Conservation (phyloP, 2,113 vertebrate species). For the Cyanoderma ruficeps region DNA sequence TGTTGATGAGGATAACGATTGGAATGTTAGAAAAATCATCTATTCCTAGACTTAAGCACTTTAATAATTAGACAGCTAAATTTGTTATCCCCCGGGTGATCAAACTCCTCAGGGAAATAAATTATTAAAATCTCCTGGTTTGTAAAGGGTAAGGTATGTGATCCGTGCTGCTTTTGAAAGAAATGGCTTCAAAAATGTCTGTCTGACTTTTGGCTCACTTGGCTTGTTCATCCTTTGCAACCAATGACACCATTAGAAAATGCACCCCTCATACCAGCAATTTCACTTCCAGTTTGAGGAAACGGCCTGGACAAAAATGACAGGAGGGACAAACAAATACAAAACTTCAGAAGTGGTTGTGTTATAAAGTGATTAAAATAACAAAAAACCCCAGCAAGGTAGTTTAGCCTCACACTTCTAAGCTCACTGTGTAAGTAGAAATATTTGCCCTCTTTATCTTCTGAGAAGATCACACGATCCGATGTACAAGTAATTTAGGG, state of each 20-base stretch:
- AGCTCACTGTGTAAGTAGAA: accelerated
- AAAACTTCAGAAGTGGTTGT: neutral
- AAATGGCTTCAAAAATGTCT: neutral
- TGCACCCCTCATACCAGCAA: neutral
- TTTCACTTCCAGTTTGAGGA: neutral
- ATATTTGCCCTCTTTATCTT: neutral
- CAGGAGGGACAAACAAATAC: neutral
- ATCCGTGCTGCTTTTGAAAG: neutral
- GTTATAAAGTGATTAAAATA: neutral
- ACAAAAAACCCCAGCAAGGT: neutral
- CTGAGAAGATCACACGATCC: neutral
- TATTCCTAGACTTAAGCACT: neutral
- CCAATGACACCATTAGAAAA: neutral
- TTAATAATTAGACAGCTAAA: conserved; percentile 44
- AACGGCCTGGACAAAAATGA: neutral
- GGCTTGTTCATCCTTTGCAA: neutral
- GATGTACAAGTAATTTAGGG: accelerated
- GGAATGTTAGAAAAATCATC: conserved; percentile 35
- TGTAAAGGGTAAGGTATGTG: neutral
- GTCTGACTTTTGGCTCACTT: neutral
- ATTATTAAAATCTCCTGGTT: neutral
- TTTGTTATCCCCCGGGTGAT: conserved; percentile 19
- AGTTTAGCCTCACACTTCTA: neutral
- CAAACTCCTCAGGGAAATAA: conserved; percentile 20
- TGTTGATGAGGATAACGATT: conserved; percentile 4